A percentile compares a stretch with the other conserved stretches of the same genome.
These are phyloP conservation scores for Scaptomyza polygonia DNA, from an alignment of 2,888 invertebrate species.

Conservation along the genomic window DNA sequence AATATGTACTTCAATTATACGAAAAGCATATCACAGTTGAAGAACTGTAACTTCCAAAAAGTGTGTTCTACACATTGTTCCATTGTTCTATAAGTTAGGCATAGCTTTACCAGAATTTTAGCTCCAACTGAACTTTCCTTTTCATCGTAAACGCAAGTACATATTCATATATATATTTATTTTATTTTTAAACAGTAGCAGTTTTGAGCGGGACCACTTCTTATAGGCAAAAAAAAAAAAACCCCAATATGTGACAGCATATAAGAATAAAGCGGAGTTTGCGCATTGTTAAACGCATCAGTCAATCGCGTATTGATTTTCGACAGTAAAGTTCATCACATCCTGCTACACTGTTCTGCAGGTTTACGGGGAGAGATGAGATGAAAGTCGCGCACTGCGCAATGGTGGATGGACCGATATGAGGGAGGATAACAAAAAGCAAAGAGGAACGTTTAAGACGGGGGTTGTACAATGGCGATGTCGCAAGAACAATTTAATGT, in stretches of 20 bases:
- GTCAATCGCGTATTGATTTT: constrained; percentile 68
- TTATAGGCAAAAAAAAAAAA: not conserved
- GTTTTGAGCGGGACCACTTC: not conserved
- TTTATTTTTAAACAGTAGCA: too few species aligned
- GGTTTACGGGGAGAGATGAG: not conserved
- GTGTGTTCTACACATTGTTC: too few species aligned
- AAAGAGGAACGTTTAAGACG: constrained; percentile 15
- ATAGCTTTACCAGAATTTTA: too few species aligned
- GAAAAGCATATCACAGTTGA: too few species aligned
- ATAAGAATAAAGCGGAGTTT: constrained; percentile 48
- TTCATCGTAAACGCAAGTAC: too few species aligned
- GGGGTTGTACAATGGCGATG: constrained; percentile 64
- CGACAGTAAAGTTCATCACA: constrained; percentile 7
- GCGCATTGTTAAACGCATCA: constrained; percentile 53
- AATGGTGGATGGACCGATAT: constrained; percentile 14
- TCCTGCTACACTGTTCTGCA: constrained; percentile 17
- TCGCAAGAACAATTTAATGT: constrained; percentile 52
- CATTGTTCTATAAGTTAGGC: too few species aligned
- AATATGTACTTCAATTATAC: too few species aligned
- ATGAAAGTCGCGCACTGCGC: constrained; percentile 60
- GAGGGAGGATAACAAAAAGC: constrained; percentile 1
- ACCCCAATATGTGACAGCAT: not conserved
- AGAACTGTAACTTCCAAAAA: too few species aligned
- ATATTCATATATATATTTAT: too few species aligned
- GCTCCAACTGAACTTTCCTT: too few species aligned